Base-by-base conservation (phyloP, 2,888 invertebrate genomes). In the Brenthis daphne region DNA sequence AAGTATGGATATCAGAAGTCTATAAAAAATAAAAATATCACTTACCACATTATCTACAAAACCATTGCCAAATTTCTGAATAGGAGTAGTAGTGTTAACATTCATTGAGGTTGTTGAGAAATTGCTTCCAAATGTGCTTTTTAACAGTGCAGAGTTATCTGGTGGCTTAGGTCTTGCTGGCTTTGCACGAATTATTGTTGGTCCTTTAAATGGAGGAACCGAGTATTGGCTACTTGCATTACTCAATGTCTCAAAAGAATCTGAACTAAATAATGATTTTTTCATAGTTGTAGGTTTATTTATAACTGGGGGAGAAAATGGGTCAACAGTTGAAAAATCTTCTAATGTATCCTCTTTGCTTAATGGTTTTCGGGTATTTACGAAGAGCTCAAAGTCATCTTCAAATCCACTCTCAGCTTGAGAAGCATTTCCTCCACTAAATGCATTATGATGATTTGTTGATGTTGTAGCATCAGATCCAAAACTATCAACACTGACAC, bases 341-440 rank as follows among this genome's bases (percentile, higher is more conserved):
- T 94, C 94, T 64, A 92, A 83, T 12, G 88, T 89, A 56, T 88
- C 86, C 12, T 89, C 87, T 79, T 88, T 86, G 77, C 81, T 79
- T 47, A 85, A 76, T 58, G 80, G 81, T 78, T 90, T 94, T 78
- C 88, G 87, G 72, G 91, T 84, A 75, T 88, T 88, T 5, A 95
- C 90, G 77, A 95, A 95, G 57, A 95, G 90, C 81, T 96, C 96
- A 83, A 96, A 96, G 82, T 97, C 97, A 88, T 97, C 97, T 85
- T 97, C 97, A 82, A 97, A 97, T 4, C 96, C 96, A 86, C 96
- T 96, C 82, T 96, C 96, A 56, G 95, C 94, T 81, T 96, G 95
- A 5, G 96, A 96, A 8, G 94, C 94, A 79, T 94, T 95, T 16
- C 95, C 95, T 78, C 94, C 94, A 75, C 92, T 93, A 54, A 92